Conservation (phyloP, 2,797 vertebrate genomes). For the Mionectes olivaceus region DNA sequence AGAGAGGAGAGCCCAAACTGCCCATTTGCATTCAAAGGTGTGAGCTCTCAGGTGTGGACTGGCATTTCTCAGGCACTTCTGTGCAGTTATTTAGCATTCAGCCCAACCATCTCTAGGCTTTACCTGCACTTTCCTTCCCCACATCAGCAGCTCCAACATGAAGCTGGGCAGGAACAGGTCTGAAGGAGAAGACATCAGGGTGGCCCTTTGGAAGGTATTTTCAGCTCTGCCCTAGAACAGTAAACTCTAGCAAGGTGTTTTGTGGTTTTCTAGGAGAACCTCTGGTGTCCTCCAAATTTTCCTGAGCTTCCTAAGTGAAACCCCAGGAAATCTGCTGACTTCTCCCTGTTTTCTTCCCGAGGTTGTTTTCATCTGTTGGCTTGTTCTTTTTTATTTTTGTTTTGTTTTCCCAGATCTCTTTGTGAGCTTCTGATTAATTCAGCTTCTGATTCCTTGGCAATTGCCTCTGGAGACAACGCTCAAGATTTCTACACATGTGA, state of each 20-base stretch:
- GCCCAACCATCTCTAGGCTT: not conserved
- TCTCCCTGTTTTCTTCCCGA: not conserved
- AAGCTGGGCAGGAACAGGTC: not conserved
- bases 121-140: not conserved
- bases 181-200: not conserved
- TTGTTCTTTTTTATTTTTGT: not conserved
- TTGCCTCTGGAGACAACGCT: not conserved
- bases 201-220: not conserved
- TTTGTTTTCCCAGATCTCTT: not conserved
- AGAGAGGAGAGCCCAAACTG: not conserved
- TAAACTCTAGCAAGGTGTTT: not conserved
- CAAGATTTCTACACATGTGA: not conserved
- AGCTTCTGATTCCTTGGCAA: conserved; percentile 24
- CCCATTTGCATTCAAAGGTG: not conserved
- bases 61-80: rapidly evolving
- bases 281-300: not conserved
- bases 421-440: not conserved
- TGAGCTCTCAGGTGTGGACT: not conserved
- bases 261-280: not conserved
- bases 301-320: not conserved
- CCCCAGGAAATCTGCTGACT: not conserved
- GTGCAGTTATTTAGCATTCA: not conserved
- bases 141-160: not conserved
- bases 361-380: not conserved
- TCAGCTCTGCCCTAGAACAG: not conserved